Evolutionary conservation across 2,888 invertebrate genomes (phyloP).

Genomic region (Podabrus alpinus): DNA sequence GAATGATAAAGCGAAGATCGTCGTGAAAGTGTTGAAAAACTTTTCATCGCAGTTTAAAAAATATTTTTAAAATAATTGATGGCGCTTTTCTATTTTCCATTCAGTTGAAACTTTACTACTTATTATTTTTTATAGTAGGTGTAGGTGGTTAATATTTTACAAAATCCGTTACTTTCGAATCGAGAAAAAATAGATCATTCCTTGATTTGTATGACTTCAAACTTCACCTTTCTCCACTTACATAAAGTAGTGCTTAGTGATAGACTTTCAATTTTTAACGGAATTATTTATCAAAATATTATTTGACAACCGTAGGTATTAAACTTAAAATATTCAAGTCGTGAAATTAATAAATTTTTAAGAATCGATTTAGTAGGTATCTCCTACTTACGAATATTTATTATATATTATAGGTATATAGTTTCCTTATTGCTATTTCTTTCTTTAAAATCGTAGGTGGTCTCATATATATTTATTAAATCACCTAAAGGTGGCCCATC

Average conservation of each 20-base stretch:
- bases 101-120: not conserved
- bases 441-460: not conserved
- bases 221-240: not conserved
- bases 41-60: no score
- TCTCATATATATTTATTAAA: not conserved
- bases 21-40: no score
- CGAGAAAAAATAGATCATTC: not conserved
- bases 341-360: not conserved
- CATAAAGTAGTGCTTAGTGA: not conserved
- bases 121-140: not conserved
- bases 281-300: not conserved
- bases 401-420: no score
- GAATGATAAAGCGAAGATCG: no score
- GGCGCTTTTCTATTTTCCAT: no score
- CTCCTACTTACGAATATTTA: not conserved
- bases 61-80: no score
- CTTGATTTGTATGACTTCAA: not conserved
- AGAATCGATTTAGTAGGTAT: not conserved
- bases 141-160: not conserved
- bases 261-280: not conserved
- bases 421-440: not conserved
- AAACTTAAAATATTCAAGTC: not conserved
- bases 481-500: not conserved
- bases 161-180: slow-evolving; percentile 1
- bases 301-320: not conserved